These are phyloP conservation scores for Albula goreensis DNA, from an alignment of 2,113 vertebrate species.

Conservation along the genomic window DNA sequence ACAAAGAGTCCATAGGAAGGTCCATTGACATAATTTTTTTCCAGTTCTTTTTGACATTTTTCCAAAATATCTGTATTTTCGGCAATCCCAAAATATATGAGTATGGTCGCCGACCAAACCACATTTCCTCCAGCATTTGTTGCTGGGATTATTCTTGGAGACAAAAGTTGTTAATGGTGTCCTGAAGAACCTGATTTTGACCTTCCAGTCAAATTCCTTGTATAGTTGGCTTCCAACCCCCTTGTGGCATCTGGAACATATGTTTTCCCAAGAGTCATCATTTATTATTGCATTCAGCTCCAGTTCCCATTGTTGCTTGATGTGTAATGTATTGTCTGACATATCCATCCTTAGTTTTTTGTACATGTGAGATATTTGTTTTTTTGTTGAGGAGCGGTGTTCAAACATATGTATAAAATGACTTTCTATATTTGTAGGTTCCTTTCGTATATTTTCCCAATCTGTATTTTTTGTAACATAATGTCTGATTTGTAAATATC, in stretches of 20 bases:
- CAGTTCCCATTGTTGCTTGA: not conserved
- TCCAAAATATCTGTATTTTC: no score
- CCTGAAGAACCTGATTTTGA: no score
- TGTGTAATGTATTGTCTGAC: not conserved
- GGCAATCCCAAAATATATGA: no score
- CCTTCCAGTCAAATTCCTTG: no score
- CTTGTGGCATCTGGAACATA: no score
- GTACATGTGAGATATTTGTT: not conserved
- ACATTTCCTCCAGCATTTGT: slow-evolving; percentile 18
- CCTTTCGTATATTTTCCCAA: not conserved
- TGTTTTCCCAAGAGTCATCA: no score
- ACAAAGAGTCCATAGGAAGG: not conserved
- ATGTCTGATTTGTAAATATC: slow-evolving; percentile 5
- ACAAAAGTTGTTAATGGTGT: no score
- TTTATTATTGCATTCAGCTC: no score
- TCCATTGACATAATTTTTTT: no score
- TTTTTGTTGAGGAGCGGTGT: not conserved
- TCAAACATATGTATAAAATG: not conserved
- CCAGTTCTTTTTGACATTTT: no score
- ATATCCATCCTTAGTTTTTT: not conserved
- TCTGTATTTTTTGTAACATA: not conserved
- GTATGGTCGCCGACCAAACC: not conserved
- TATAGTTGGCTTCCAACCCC: no score
- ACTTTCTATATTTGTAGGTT: not conserved
- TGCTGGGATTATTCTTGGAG: not conserved